These are phyloP conservation scores for Tribolium freemani DNA, from an alignment of 2,888 invertebrate species.

Conservation along the genomic window DNA sequence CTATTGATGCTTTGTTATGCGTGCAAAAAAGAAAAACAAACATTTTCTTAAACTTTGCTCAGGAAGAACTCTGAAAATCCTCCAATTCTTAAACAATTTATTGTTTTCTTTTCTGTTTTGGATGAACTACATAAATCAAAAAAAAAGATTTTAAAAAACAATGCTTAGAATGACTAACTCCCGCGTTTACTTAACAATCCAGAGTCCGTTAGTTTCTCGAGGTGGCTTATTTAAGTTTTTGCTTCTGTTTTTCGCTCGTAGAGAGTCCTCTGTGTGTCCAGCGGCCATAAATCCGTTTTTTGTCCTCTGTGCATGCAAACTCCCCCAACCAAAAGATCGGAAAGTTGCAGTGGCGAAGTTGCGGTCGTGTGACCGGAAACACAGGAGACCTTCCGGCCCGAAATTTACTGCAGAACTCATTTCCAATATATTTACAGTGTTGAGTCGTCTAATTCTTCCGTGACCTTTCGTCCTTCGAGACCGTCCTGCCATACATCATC, in stretches of 20 bases:
- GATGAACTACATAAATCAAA: too few species aligned
- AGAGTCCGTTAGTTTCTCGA: too few species aligned
- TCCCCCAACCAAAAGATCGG: slow-evolving; percentile 17
- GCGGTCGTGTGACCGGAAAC: slow-evolving; percentile 26
- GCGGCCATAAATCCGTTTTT: neutral
- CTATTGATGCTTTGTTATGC: too few species aligned
- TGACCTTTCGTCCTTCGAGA: slow-evolving; percentile 41
- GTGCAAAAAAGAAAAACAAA: too few species aligned
- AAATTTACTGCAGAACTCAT: slow-evolving; percentile 33
- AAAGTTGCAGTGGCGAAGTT: slow-evolving; percentile 22
- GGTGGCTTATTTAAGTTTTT: neutral
- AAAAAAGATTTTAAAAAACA: too few species aligned
- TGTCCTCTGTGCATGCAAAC: neutral
- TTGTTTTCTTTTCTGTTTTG: too few species aligned
- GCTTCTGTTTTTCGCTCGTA: neutral
- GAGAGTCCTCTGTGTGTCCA: neutral
- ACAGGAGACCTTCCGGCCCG: slow-evolving; percentile 33
- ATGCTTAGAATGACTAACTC: too few species aligned
- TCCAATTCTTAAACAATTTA: too few species aligned
- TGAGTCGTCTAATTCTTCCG: slow-evolving; percentile 11
- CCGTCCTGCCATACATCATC: slow-evolving; percentile 55
- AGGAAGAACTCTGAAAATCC: too few species aligned
- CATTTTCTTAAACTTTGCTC: too few species aligned
- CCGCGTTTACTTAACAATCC: too few species aligned
- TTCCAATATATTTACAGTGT: slow-evolving; percentile 39